phyloP scores from a whole-genome alignment of 1,140 invertebrate genomes.

The Scaptodrosophila lebanonensis region DNA sequence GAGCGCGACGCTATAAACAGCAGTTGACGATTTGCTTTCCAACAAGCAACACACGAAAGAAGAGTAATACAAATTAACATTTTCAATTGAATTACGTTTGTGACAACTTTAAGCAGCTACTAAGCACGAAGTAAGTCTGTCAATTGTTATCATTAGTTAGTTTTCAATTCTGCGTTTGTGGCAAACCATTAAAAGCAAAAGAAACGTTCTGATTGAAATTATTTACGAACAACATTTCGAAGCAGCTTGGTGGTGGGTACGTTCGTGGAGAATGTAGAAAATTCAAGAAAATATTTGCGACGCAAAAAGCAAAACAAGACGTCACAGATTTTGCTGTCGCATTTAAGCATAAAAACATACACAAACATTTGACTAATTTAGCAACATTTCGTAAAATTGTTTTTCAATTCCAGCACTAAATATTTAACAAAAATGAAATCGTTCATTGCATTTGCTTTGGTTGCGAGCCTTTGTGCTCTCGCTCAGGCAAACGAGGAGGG shows the following conservation, averaged over 20 bases:
- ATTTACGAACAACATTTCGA: not conserved
- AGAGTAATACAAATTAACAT: conserved; percentile 24
- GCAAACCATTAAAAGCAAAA: conserved; percentile 9
- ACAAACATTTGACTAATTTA: too few relatives aligned
- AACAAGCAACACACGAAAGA: conserved; percentile 52
- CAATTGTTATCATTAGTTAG: conserved; percentile 32
- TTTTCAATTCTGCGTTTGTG: not conserved
- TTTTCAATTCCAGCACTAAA: conserved; percentile 33
- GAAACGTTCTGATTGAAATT: conserved; percentile 1
- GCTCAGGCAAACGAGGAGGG: conserved; percentile 78
- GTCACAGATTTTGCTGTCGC: too few relatives aligned
- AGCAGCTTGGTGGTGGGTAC: conserved; percentile 12
- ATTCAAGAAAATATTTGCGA: conserved; percentile 59
- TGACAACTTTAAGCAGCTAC: too few relatives aligned
- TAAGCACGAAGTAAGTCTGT: conserved; percentile 53
- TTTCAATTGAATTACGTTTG: conserved; percentile 15
- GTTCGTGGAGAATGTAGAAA: conserved; percentile 33
- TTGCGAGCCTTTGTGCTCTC: conserved; percentile 79
- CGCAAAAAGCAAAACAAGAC: conserved; percentile 47
- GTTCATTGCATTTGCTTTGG: conserved; percentile 78
- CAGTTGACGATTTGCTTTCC: conserved; percentile 58
- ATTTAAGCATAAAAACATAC: too few relatives aligned
- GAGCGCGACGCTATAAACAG: conserved; percentile 72
- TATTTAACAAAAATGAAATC: conserved; percentile 79
- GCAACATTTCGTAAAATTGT: conserved; percentile 64